Base-by-base conservation (phyloP, 2,888 invertebrate species). In the Oscheius myriophilus region DNA sequence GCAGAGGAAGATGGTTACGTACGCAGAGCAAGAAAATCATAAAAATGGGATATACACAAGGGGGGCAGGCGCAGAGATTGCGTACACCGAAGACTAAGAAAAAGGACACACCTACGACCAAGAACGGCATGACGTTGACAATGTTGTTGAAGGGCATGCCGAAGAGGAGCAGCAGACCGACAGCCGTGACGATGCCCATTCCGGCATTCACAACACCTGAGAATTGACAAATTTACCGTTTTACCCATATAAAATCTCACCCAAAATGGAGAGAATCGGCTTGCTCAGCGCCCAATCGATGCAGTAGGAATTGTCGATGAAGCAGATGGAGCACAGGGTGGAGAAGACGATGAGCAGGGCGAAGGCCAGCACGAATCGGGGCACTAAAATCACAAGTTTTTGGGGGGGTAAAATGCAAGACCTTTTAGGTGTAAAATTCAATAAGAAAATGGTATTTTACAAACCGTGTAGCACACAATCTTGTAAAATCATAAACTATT, bases 91-190 rank as follows among this genome's bases (percentile, higher is more conserved):
- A n/a, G n/a, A n/a, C n/a, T n/a, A n/a, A n/a, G n/a, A n/a, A n/a
- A n/a, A n/a, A n/a, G n/a, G n/a, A 33, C 33, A 33, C 33, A 95
- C 95, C 94, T 82, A 95, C 93, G 93, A 95, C 95, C 70, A 95
- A 90, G 87, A 95, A 95, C 7, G 95, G 95, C 33, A 95, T 95
- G 0, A 95, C 95, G 83, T 95, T 90, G 87, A 95, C 95, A 78
- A 96, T 93, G 70, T 95, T 95, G 86, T 95, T 95, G 88, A 95
- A 95, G 76, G 94, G 93, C 74, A 95, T 91, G 33, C 94, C 94
- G 78, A 92, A 90, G 87, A 95, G 94, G 88, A 93, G 92, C 81
- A 94, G 93, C 70, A 93, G 90, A 6, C 95, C 95, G 83, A 95
- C 95, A 1, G 94, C 94, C 0, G 94, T 92, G 39, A 92, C 89